Conservation (phyloP, 2,797 vertebrate genomes). For the Botia almorhae region DNA sequence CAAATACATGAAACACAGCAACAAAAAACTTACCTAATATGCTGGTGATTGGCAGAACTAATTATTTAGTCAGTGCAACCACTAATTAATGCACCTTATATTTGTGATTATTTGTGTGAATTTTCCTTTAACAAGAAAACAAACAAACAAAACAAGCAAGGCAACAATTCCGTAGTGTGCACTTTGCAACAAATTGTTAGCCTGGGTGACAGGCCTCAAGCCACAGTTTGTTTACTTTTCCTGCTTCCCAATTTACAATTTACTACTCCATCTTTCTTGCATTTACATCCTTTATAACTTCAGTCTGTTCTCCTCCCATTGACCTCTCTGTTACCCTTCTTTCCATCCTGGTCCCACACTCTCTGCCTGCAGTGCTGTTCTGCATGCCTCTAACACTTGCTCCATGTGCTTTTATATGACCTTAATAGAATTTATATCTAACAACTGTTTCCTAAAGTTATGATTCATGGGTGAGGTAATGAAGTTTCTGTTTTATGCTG, state of each 20-base stretch:
- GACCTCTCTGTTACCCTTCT: slow-evolving; percentile 56
- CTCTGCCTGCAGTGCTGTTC: slow-evolving; percentile 44
- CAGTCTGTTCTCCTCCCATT: slow-evolving; percentile 45
- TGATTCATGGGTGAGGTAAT: slow-evolving; percentile 55
- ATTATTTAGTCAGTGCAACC: too few relatives aligned
- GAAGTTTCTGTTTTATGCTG: too few relatives aligned
- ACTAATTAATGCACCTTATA: too few relatives aligned
- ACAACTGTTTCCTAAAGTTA: slow-evolving; percentile 63
- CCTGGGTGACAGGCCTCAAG: too few relatives aligned
- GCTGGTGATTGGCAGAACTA: too few relatives aligned
- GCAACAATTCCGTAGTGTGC: too few relatives aligned
- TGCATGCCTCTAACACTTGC: slow-evolving; percentile 61
- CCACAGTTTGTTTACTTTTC: background rate
- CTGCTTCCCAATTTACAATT: slow-evolving; percentile 10
- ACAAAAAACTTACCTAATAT: too few relatives aligned
- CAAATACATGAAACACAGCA: too few relatives aligned
- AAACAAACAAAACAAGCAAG: too few relatives aligned
- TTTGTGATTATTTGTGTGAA: too few relatives aligned
- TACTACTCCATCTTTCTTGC: slow-evolving; percentile 1
- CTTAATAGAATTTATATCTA: slow-evolving; percentile 66
- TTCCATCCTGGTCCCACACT: slow-evolving; percentile 56
- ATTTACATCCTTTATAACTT: slow-evolving; percentile 7
- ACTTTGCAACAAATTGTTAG: too few relatives aligned
- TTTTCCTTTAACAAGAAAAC: too few relatives aligned
- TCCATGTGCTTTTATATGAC: slow-evolving; percentile 62